Base-by-base conservation (phyloP, 2,797 vertebrate genomes). In the Melanotaenia pygmaea region DNA sequence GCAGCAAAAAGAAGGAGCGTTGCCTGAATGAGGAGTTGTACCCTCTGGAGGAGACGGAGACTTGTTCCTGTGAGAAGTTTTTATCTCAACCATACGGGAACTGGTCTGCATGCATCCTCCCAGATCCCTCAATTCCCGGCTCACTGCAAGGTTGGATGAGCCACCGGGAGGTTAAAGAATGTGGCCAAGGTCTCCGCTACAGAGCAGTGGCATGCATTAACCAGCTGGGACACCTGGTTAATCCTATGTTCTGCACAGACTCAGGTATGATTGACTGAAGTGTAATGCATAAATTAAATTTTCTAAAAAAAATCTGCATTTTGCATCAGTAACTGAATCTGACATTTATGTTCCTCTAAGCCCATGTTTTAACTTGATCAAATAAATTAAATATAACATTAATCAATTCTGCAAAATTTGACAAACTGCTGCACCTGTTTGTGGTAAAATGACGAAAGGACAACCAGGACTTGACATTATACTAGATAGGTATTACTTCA, bases 31-130 rank as follows among this genome's bases (percentile, higher is more conserved):
- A 94, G 3, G 88, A 94, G 51, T 18, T 95, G 67, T 94, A 96
- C 83, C 97, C 96, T 13, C 88, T 97, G 75, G 90, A 95, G 59
- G 96, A 99, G 85, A 94, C 87, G 0, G 93, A 97, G 83, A 63
- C 53, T 0, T 99, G 98, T 88, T 95, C 96, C 26, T 99, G 98
- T 37, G 89, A 95, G 64, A 85, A 89, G 43, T 96, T 96, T 83
- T 77, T 94, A 69, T 93, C 96, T 34, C 95, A 95, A 72, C 95
- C 96, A 3, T 92, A 92, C 0, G 98, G 98, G 40, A 97, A 98
- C 66, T 99, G 97, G 98, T 99, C 98, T 0, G 93, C 95, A 43
- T 99, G 98, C 89, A 91, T 98, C 70, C 90, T 98, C 2, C 77
- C 90, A 1, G 91, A 91, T 69, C 84, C 50, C 9, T 83, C 84